Base-by-base conservation (phyloP, 2,113 vertebrate genomes). In the Festucalex cinctus region DNA sequence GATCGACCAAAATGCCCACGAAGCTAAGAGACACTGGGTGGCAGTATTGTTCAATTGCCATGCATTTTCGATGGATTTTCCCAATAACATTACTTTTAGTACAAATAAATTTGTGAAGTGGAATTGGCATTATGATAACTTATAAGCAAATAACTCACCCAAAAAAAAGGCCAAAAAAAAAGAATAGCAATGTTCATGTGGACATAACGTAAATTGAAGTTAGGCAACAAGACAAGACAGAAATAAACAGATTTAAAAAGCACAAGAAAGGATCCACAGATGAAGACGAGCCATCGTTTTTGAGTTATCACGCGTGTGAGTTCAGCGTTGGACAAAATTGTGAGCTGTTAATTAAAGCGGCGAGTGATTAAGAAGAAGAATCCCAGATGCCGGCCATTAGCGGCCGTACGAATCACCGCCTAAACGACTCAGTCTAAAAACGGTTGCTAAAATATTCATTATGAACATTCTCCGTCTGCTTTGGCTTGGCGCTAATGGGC, bases 381-480 rank as follows among this genome's bases (percentile, higher is more conserved):
- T 80, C 65, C 71, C 59, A 73, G 41, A 82, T 66, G 59, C 70
- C 37, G 60, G 39, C 60, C 39, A 62, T 62, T 62, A 43, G 39
- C 22, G 14, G 37, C 5, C 63, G 57, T 60, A 65, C 53, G 73
- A 53, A 39, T 66, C 65, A 68, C 48, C n/a, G 56, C 56, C 64
- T 39, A 68, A 70, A 80, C 66, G 39, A 77, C 76, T 71, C 62
- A 56, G 24, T 67, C 66, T 35, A 22, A 66, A 65, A 51, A 57
- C 26, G 70, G 69, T 65, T 6, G 17, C 73, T 73, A 51, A 86
- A 84, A 79, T 83, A 78, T 84, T 84, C 78, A 77, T 62, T 73
- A 73, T 81, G 76, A 81, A 72, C 58, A 13, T 68, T 61, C 72
- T 70, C 69, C 76, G 69, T 85, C 86, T 86, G 83, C 68, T 80